These are phyloP conservation scores for Hemibagrus wyckioides DNA, from an alignment of 2,113 vertebrate species.

Conservation along the genomic window DNA sequence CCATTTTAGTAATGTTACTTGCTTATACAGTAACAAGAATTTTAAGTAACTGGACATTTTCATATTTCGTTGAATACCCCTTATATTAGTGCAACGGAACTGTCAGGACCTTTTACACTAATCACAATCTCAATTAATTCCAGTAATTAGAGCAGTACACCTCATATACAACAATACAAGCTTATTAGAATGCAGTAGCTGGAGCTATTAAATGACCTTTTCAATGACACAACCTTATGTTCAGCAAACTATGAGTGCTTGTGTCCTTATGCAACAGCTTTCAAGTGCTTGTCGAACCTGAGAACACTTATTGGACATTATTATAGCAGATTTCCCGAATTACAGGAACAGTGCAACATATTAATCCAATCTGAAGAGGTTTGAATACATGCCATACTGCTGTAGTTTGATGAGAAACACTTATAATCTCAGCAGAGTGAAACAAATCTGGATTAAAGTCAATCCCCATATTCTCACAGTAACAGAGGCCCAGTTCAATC, in stretches of 20 bases:
- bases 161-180: background rate
- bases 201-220: background rate
- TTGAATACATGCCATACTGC: background rate
- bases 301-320: conserved; percentile 15
- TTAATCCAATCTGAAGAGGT: conserved; percentile 5
- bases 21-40: background rate
- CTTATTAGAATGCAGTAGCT: background rate
- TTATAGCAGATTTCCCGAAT: conserved; percentile 6
- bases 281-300: conserved; percentile 9
- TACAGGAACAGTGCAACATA: conserved; percentile 4
- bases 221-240: background rate
- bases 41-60: background rate
- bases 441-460: conserved; percentile 35
- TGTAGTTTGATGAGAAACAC: conserved; percentile 15
- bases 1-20: background rate
- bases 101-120: background rate
- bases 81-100: background rate
- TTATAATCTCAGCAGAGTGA: conserved; percentile 16
- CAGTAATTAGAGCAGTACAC: background rate
- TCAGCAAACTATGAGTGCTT: conserved; percentile 19
- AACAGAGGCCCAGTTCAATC: background rate
- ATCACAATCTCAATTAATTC: conserved; percentile 1
- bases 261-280: conserved; percentile 17
- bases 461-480: conserved; percentile 6
- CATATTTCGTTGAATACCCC: background rate